Evolutionary conservation across 2,888 invertebrate genomes (phyloP), one percentile per base, ranked within the genome.

Genomic region (Alviniconcha strummeri): DNA sequence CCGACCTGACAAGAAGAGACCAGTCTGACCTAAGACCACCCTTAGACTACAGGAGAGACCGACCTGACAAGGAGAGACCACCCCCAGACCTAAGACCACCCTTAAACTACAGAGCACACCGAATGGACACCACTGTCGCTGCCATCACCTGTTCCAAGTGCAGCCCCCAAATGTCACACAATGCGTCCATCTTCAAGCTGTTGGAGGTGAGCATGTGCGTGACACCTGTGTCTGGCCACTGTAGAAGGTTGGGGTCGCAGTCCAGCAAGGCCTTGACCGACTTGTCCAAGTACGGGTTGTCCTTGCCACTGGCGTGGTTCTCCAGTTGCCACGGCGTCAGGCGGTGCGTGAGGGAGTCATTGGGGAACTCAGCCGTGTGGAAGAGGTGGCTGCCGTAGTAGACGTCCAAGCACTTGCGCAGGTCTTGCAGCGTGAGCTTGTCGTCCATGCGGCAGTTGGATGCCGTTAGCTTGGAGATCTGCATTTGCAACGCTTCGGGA

Each of bases 401-500:
- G 0, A 96, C 96, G 83, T 97, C 96, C 83, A 98, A 94, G 79
- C 97, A 96, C 88, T 96, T 96, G 0, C 97, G 96, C 80, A 98
- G 94, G 93, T 97, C 97, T 0, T 96, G 96, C 84, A 97, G 94
- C 6, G 89, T 88, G 77, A 90, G 87, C 5, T 88, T 87, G 57
- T 96, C 96, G 80, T 95, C 94, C 76, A 95, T 95, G 80, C 96
- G 94, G 13, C 95, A 95, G 92, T 97, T 97, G 52, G 96, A 96
- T 83, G 96, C 94, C 0, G 96, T 94, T 11, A 96, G 96, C 81
- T 97, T 95, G 4, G 97, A 97, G 0, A 96, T 96, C 94, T 97
- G 97, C 64, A 97, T 94, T 91, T 98, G 97, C 88, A 99, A 95
- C 57, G 97, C 96, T 90, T 96, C 96, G 0, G 98, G 99, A 55